Conservation (phyloP, 2,113 vertebrate species). For the Ploceus nigricollis region DNA sequence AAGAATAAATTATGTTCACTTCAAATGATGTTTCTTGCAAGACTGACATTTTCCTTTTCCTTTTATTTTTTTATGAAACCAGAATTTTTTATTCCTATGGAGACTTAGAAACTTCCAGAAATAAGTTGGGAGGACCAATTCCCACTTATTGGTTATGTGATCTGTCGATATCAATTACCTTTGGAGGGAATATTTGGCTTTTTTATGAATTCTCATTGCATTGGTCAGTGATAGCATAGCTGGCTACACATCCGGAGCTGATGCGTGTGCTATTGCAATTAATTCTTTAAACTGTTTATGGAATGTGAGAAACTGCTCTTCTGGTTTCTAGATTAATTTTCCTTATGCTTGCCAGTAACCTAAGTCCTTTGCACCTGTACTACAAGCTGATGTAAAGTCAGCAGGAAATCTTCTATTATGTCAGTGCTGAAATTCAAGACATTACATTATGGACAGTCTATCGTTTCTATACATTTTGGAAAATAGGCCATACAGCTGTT, state of each 20-base stretch:
- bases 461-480: constrained; percentile 17
- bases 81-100: not conserved
- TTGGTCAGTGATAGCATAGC: not conserved
- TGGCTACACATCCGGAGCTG: not conserved
- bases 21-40: not conserved
- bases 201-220: not conserved
- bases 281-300: constrained; percentile 56
- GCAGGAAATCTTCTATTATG: constrained; percentile 62
- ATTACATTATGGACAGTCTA: not conserved
- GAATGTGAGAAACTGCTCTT: constrained; percentile 62
- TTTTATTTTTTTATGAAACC: not conserved
- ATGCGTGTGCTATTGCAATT: constrained; percentile 63
- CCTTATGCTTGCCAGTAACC: constrained; percentile 39
- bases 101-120: not conserved
- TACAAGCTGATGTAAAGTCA: constrained; percentile 57
- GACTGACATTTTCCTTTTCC: not conserved
- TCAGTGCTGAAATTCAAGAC: constrained; percentile 55
- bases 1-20: not conserved
- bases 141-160: constrained; percentile 31
- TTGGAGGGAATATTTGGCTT: constrained; percentile 25
- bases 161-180: constrained; percentile 45
- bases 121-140: constrained; percentile 5
- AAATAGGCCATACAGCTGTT: constrained; percentile 48
- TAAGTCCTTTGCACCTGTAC: constrained; percentile 63
- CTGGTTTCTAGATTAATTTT: constrained; percentile 64